A percentile compares a stretch with the other conserved stretches of the same genome.
These are phyloP conservation scores for Diachasmimorpha longicaudata DNA, from an alignment of 1,140 invertebrate species.

Conservation along the genomic window DNA sequence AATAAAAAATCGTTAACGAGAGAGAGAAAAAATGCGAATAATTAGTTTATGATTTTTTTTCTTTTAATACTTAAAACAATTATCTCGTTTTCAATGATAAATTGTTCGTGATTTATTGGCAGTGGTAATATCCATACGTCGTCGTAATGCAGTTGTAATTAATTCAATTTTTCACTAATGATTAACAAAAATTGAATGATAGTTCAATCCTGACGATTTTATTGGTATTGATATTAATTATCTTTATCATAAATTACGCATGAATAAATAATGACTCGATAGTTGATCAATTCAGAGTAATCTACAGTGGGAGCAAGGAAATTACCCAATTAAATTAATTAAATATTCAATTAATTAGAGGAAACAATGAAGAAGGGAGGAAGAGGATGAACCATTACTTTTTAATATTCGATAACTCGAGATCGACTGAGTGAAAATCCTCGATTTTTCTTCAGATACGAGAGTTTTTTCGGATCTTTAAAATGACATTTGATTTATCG, in stretches of 20 bases:
- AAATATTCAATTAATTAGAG: not conserved
- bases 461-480: too few species aligned
- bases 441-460: too few species aligned
- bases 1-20: too few species aligned
- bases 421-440: too few species aligned
- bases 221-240: not conserved
- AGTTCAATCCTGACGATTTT: not conserved
- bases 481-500: too few species aligned
- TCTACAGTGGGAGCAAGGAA: not conserved
- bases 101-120: not conserved
- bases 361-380: not conserved
- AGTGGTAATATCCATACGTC: not conserved
- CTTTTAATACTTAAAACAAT: not conserved
- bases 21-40: not conserved
- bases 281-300: not conserved
- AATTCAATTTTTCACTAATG: not conserved
- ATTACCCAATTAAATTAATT: not conserved
- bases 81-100: too few species aligned
- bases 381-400: too few species aligned
- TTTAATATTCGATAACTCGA: too few species aligned
- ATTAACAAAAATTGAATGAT: not conserved
- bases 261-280: slow-evolving; percentile 5
- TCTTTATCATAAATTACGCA: not conserved
- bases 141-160: not conserved
- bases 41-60: not conserved